Base-by-base conservation (phyloP, 2,888 invertebrate species). In the Crioceris asparagi region DNA sequence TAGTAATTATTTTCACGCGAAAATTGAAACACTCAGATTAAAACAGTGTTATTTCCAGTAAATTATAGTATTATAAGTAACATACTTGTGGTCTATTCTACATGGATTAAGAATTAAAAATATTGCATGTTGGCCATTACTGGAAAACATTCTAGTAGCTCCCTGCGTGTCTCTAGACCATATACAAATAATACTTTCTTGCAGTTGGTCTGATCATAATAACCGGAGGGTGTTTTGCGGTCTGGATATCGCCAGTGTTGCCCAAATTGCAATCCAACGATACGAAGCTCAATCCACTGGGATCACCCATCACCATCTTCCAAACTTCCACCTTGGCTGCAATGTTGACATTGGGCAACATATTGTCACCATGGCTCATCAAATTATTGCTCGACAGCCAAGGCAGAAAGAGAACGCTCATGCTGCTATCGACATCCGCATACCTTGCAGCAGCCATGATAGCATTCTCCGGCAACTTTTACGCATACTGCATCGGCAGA, bases 221-320 rank as follows among this genome's bases (percentile, higher is more conserved):
- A n/a, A n/a, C n/a, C n/a, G n/a, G n/a, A n/a, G n/a, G n/a, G n/a
- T n/a, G n/a, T n/a, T n/a, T n/a, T n/a, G n/a, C n/a, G n/a, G 18
- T 35, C 10, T 43, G 43, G 43, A 38, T 30, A 14, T 43, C 43
- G n/a, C 43, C 43, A 19, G 33, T 36, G 11, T 17, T 39, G 2
- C 10, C 26, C 19, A 38, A 38, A 23, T 18, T 43, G 5, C 29
- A 32, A 5, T 38, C 37, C 1, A 10, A 15, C 10, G 34, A 40
- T 23, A 12, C 38, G n/a, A 15, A 19, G 11, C 23, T 27, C 11
- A 43, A 43, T 18, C 43, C 43, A 3, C 17, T 43, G n/a, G 37
- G 36, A 17, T 5, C 3, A 27, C 38, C 43, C 1, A 21, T 43
- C 3, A 35, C 38, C 10, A 34, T 33, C 16, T n/a, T 38, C 10